These are phyloP conservation scores for Euzetes globulus DNA, from an alignment of 2,888 invertebrate species.

Conservation along the genomic window DNA sequence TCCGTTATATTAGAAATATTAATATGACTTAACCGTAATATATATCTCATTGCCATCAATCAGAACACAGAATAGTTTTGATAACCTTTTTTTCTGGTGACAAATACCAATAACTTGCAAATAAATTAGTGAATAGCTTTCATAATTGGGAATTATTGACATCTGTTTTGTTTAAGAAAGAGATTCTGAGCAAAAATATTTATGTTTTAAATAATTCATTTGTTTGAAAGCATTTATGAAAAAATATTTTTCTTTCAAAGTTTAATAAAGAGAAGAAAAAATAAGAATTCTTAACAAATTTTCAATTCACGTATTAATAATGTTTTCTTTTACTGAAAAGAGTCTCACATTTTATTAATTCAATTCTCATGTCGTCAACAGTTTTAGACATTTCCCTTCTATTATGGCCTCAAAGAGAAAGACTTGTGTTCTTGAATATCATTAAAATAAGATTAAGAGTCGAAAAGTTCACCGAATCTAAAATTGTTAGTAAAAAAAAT, in stretches of 20 bases:
- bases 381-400: neutral
- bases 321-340: neutral
- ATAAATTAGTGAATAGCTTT: no score
- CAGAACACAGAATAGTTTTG: no score
- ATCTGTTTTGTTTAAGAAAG: no score
- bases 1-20: neutral
- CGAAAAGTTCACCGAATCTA: neutral
- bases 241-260: neutral
- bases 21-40: neutral
- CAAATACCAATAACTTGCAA: neutral
- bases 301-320: neutral
- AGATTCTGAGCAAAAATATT: neutral
- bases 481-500: neutral
- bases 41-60: no score
- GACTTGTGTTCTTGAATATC: neutral
- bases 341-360: neutral
- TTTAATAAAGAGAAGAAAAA: no score
- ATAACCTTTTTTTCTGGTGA: neutral
- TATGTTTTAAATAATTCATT: neutral
- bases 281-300: neutral
- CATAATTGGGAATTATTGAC: no score
- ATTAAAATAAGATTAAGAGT: conserved; percentile 12
- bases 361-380: neutral
- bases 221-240: neutral
- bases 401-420: neutral